Evolutionary conservation across 2,797 vertebrate species (phyloP), one percentile per base, ranked within the genome.

Genomic region (Microctenopoma lineatum): DNA sequence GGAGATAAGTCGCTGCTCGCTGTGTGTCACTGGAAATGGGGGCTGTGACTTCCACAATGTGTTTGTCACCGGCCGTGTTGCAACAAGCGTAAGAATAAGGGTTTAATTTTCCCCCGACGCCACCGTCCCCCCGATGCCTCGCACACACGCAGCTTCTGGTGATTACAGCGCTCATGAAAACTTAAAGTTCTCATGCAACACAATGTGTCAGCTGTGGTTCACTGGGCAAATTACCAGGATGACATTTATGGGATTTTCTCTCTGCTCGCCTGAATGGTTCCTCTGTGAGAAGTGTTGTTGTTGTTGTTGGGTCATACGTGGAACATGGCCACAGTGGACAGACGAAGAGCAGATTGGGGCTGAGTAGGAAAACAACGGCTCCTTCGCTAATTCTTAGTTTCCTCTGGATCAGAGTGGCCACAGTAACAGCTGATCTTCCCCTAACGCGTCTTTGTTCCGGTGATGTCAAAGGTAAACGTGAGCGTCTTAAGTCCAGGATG

Each of bases 1-100:
- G 64, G 65, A 79, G 79, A 85, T 84, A 84, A 83, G 84, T 81
- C 39, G 13, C 77, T 32, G 81, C 47, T 71, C 79, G 72, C 73
- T 83, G 70, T 79, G 53, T 76, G 73, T 47, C 2, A 10, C 32
- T 51, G 61, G 47, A 65, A 84, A 80, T 67, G 72, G 75, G 32
- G 44, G 50, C 84, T 87, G 74, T 83, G 79, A 78, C 77, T 89
- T 54, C 29, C 62, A 45, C 53, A 72, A 71, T 55, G 67, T 36
- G 41, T 82, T 70, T 80, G 78, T 69, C 50, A 42, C 68, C 59
- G 70, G 73, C 76, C 67, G 51, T 29, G 52, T 73, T 39, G 70
- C 67, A 87, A 75, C 74, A 53, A 75, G 73, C 16, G 0, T 29
- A 59, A 81, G 79, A 87, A 72, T 81, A 77, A 84, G 79, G 70